A percentile compares a stretch with the other conserved stretches of the same genome.
Evolutionary conservation across 2,888 invertebrate genomes (phyloP).

Genomic region (Macroteleia sp.): DNA sequence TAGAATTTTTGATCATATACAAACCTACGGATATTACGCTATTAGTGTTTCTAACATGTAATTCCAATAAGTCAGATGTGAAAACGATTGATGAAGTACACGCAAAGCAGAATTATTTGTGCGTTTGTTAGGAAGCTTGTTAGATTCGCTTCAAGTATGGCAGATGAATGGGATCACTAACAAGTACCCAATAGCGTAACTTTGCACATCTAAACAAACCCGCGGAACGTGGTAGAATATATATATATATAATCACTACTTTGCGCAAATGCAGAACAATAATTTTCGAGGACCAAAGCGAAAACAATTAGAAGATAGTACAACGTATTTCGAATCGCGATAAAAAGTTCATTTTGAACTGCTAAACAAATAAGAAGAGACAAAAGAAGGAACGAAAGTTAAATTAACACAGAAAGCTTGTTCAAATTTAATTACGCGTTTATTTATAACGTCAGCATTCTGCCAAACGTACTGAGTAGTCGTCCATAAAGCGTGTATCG

Average conservation of each 20-base stretch:
- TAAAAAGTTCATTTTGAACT: slow-evolving; percentile 16
- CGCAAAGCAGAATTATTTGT: slow-evolving; percentile 47
- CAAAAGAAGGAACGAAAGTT: slow-evolving; percentile 9
- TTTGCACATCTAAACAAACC: slow-evolving; percentile 54
- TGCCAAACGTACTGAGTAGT: slow-evolving; percentile 1
- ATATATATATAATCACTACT: slow-evolving; percentile 31
- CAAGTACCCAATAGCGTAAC: slow-evolving; percentile 51
- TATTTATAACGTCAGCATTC: slow-evolving; percentile 12
- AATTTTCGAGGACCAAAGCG: slow-evolving; percentile 39
- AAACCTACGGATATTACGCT: too few species aligned
- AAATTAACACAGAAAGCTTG: slow-evolving; percentile 29
- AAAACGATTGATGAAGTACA: slow-evolving; percentile 34
- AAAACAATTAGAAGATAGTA: slow-evolving; percentile 55
- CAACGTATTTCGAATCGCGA: slow-evolving; percentile 1
- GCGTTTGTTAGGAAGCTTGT: slow-evolving; percentile 58
- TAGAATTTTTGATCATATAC: too few species aligned
- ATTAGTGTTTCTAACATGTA: slow-evolving; percentile 33
- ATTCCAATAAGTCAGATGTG: slow-evolving; percentile 29
- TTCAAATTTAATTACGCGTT: slow-evolving; percentile 43
- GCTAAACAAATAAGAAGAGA: slow-evolving; percentile 8
- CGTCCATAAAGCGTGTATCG: slow-evolving; percentile 27
- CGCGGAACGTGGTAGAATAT: slow-evolving; percentile 32
- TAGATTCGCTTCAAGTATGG: slow-evolving; percentile 59
- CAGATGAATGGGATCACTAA: slow-evolving; percentile 58
- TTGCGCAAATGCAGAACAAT: slow-evolving; percentile 33